These are phyloP conservation scores for Troglohyphantes excavatus DNA, from an alignment of 2,888 invertebrate species.

Conservation along the genomic window DNA sequence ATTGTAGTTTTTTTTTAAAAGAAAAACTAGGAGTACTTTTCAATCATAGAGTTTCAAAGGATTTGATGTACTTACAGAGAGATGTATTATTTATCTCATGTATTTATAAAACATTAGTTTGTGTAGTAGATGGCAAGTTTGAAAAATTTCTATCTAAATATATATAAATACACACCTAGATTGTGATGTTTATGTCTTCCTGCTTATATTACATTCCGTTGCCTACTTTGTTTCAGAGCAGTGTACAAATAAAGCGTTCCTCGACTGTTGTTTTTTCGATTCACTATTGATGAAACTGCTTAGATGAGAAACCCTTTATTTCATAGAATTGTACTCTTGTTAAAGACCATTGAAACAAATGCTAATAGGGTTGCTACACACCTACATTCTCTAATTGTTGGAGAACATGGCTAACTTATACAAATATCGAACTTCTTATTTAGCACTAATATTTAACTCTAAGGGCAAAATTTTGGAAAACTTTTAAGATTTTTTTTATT, in stretches of 20 bases:
- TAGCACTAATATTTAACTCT: too few species aligned
- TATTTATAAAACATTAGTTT: conserved; percentile 47
- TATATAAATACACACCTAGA: conserved; percentile 55
- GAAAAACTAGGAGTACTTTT: background rate
- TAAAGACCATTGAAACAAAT: too few species aligned
- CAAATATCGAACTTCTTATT: too few species aligned
- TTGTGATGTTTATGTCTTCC: conserved; percentile 72
- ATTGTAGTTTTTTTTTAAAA: conserved; percentile 44
- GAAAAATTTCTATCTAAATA: conserved; percentile 51
- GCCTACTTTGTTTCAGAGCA: conserved; percentile 66
- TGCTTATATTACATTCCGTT: conserved; percentile 75
- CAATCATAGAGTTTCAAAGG: conserved; percentile 25
- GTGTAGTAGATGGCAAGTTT: conserved; percentile 51
- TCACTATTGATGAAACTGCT: conserved; percentile 6
- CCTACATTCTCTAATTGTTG: too few species aligned
- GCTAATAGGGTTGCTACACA: too few species aligned
- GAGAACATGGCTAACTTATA: too few species aligned
- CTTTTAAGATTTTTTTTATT: too few species aligned
- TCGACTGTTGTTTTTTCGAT: conserved; percentile 59
- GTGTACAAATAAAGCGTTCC: conserved; percentile 78
- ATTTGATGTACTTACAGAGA: conserved; percentile 39
- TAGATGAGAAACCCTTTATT: too few species aligned
- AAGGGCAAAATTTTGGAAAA: too few species aligned
- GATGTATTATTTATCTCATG: conserved; percentile 44
- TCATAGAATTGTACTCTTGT: too few species aligned